Evolutionary conservation across 1,140 invertebrate species (phyloP).

Genomic region (Thereuonema tuberculata): DNA sequence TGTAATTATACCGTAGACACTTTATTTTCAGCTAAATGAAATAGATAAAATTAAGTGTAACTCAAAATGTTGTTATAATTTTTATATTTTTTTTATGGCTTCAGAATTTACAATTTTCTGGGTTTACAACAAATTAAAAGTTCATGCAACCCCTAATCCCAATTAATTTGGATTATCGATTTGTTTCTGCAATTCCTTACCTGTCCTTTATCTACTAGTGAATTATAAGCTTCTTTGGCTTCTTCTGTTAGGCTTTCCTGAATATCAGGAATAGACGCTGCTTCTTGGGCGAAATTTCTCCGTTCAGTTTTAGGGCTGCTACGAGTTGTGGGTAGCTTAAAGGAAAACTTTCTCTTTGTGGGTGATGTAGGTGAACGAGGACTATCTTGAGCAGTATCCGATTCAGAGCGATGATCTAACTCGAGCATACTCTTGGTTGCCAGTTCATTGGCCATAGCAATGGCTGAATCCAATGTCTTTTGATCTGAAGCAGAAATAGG

Average conservation of each 20-base stretch:
- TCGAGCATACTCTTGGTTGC: slow-evolving; percentile 76
- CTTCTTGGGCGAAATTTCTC: slow-evolving; percentile 76
- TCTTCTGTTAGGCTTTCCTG: slow-evolving; percentile 50
- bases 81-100: too few relatives aligned
- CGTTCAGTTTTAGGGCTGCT: slow-evolving; percentile 49
- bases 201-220: slow-evolving; percentile 60
- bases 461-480: slow-evolving; percentile 82
- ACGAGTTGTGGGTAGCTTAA: slow-evolving; percentile 48
- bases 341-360: slow-evolving; percentile 69
- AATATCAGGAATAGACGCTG: slow-evolving; percentile 73
- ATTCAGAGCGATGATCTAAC: slow-evolving; percentile 37
- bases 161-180: too few relatives aligned
- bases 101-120: too few relatives aligned
- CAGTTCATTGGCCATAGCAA: slow-evolving; percentile 84
- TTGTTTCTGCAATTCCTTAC: too few relatives aligned
- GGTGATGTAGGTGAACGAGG: slow-evolving; percentile 58
- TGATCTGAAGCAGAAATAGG: slow-evolving; percentile 87
- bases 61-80: too few relatives aligned
- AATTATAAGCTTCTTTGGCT: slow-evolving; percentile 77
- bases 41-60: too few relatives aligned
- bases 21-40: too few relatives aligned
- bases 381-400: slow-evolving; percentile 37
- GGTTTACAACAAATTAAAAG: too few relatives aligned
- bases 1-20: too few relatives aligned
- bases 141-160: too few relatives aligned